These are phyloP conservation scores for Camelus bactrianus DNA, from an alignment of 2,113 vertebrate species.

Conservation along the genomic window DNA sequence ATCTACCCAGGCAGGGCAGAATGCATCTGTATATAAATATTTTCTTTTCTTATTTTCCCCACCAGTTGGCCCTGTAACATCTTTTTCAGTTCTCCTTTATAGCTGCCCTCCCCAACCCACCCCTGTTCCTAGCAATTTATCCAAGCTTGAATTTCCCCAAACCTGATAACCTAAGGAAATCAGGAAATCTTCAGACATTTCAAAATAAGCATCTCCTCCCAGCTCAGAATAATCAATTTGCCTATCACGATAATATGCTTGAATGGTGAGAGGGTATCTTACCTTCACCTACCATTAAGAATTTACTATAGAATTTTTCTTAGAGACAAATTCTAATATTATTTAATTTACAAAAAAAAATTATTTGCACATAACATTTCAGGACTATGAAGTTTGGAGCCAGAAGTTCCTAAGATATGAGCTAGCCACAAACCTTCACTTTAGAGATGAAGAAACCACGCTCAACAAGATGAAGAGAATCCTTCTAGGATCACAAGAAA, in stretches of 20 bases:
- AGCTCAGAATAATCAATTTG: neutral
- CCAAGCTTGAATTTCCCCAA: slow-evolving; percentile 16
- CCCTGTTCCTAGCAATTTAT: slow-evolving; percentile 1
- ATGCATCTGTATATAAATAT: neutral
- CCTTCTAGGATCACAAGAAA: neutral
- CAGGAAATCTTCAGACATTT: neutral
- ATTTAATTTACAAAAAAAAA: neutral
- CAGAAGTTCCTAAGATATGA: neutral
- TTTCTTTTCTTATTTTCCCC: neutral
- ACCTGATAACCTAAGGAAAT: neutral
- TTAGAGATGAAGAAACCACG: slow-evolving; percentile 43
- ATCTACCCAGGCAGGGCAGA: neutral
- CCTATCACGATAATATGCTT: neutral
- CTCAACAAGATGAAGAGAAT: neutral
- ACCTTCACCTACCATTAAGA: neutral
- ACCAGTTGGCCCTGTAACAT: neutral
- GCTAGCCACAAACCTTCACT: neutral
- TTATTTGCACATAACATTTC: neutral
- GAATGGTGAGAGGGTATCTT: neutral
- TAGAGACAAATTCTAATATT: slow-evolving; percentile 20
- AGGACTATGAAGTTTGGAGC: neutral
- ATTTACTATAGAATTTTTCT: neutral
- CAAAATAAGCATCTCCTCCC: neutral
- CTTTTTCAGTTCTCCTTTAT: neutral
- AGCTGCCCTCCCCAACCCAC: neutral